These are phyloP conservation scores for Alloscopus bannaensis DNA, from an alignment of 2,888 invertebrate genomes.

Conservation along the genomic window DNA sequence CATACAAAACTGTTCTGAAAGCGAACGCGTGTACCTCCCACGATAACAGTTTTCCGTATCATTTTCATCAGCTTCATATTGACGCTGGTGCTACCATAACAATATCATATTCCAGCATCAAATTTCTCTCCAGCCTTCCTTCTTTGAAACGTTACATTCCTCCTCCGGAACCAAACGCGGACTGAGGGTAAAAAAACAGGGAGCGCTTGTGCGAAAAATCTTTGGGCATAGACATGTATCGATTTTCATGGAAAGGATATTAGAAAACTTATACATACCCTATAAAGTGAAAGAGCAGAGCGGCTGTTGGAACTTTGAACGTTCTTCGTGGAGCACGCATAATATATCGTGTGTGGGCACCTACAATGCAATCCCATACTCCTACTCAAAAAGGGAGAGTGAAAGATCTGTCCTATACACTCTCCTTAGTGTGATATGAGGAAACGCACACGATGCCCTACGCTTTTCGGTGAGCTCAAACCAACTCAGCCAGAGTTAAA, in stretches of 20 bases:
- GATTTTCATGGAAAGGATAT: conserved; percentile 31
- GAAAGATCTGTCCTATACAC: not conserved
- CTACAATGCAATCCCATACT: not conserved
- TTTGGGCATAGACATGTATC: conserved; percentile 28
- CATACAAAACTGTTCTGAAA: too few relatives aligned
- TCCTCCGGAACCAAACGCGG: not conserved
- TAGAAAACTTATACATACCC: not conserved
- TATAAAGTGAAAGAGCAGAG: not conserved
- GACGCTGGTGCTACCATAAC: conserved; percentile 3
- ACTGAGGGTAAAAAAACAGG: too few relatives aligned
- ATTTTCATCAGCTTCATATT: too few relatives aligned
- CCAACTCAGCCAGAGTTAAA: too few relatives aligned
- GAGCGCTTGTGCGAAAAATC: conserved; percentile 52
- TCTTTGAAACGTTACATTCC: not conserved
- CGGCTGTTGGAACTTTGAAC: too few relatives aligned
- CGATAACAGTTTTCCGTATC: too few relatives aligned
- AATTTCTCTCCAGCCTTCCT: not conserved
- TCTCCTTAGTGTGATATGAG: not conserved
- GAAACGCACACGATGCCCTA: too few relatives aligned
- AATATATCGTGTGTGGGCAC: conserved; percentile 4
- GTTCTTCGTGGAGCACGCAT: not conserved
- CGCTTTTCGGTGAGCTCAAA: too few relatives aligned
- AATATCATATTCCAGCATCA: conserved; percentile 20
- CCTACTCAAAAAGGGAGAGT: conserved; percentile 5
- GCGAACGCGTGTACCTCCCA: too few relatives aligned